Evolutionary conservation across 1,140 invertebrate species (phyloP), one percentile per base, ranked within the genome.

Genomic region (Procambarus virginalis): DNA sequence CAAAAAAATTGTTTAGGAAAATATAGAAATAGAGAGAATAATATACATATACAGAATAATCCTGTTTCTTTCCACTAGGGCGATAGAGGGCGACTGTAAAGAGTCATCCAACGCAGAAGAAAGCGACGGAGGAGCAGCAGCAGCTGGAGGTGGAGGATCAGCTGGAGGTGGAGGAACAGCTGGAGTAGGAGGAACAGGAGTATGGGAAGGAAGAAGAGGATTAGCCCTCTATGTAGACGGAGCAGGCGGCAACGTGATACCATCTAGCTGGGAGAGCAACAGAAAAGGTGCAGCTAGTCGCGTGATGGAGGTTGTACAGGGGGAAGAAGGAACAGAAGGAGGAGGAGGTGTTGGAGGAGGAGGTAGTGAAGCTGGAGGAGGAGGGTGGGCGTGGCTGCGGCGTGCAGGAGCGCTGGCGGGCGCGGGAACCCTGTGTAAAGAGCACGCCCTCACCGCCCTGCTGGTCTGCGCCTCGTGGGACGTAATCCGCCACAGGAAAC

Each of bases 401-500:
- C 22, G 81, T 48, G 58, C 75, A 12, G 87, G 87, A 20, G 46
- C 84, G 46, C 49, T 83, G 87, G 87, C 87, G 12, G 87, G 64
- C 17, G 75, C 68, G 17, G 87, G 87, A 58, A 89, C 87, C 10
- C 75, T 89, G 22, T 89, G 87, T 73, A 89, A 89, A 73, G 87
- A 89, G 45, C 81, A 89, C 81, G 87, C 87, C 75, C 55, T 89
- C 87, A 89, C 34, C 87, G 55, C 81, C 20, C 81, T 89, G 6
- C 81, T 81, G 34, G 81, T 89, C 48, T 89, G 87, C 20, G 87
- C 87, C 12, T 81, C 87, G 73, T 89, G 87, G 87, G 87, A 89
- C 20, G 73, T 89, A 46, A 89, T 89, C 22, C 45, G 51, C 2
- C 81, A 89, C 81, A 78, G 87, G 51, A 89, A 89, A 34, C 87